These are phyloP conservation scores for Ecliptopera silaceata DNA, from an alignment of 2,888 invertebrate species.

Conservation along the genomic window DNA sequence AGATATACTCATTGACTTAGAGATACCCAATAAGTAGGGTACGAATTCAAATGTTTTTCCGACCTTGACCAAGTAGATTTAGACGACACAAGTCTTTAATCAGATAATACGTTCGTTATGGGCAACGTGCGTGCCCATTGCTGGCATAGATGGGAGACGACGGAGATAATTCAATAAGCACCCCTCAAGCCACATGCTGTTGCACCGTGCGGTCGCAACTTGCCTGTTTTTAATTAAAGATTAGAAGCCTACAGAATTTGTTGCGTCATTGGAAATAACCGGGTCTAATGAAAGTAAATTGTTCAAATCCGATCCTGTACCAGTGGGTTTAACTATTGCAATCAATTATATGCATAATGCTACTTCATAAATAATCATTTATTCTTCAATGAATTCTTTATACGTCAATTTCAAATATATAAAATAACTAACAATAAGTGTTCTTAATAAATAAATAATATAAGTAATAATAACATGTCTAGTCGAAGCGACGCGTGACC, in stretches of 20 bases:
- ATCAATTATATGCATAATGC: too few relatives aligned
- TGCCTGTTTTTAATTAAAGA: conserved; percentile 68
- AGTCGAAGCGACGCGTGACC: too few relatives aligned
- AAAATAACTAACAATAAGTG: too few relatives aligned
- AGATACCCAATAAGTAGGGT: neutral
- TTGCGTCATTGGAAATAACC: neutral
- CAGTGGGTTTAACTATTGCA: too few relatives aligned
- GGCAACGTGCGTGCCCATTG: conserved; percentile 40
- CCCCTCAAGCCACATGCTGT: conserved; percentile 60
- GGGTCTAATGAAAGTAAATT: too few relatives aligned
- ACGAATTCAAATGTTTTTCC: conserved; percentile 19
- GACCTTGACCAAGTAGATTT: conserved; percentile 48
- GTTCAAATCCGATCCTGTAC: too few relatives aligned
- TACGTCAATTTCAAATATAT: too few relatives aligned
- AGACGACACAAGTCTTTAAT: conserved; percentile 20
- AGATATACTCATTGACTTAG: too few relatives aligned
- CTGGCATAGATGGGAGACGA: conserved; percentile 14
- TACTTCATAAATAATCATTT: too few relatives aligned
- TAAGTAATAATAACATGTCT: too few relatives aligned
- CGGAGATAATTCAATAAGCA: conserved; percentile 56
- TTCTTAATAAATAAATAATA: too few relatives aligned
- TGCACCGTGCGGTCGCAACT: conserved; percentile 49
- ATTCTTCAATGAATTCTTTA: too few relatives aligned
- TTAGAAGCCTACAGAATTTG: conserved; percentile 9
- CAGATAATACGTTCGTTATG: conserved; percentile 35